These are phyloP conservation scores for Cerastis leucographa DNA, from an alignment of 2,888 invertebrate species.

Conservation along the genomic window DNA sequence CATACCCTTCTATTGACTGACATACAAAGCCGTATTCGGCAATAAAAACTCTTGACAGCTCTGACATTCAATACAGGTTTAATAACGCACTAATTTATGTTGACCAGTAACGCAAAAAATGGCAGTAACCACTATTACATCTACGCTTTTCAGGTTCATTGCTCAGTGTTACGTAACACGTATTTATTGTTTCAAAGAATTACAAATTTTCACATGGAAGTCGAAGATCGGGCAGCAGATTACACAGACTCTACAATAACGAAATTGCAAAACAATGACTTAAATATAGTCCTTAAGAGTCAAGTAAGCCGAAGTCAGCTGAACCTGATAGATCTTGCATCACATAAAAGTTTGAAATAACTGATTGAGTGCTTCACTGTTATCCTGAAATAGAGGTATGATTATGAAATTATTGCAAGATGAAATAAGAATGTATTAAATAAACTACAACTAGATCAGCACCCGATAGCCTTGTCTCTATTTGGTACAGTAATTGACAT, in stretches of 20 bases:
- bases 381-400: slow-evolving; percentile 20
- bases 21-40: not conserved
- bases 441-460: slow-evolving; percentile 8
- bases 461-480: slow-evolving; percentile 49
- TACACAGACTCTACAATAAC: slow-evolving; percentile 34
- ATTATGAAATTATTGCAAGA: slow-evolving; percentile 23
- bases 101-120: slow-evolving; percentile 8
- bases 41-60: slow-evolving; percentile 17
- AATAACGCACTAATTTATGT: slow-evolving; percentile 21
- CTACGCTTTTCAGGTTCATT: slow-evolving; percentile 23
- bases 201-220: slow-evolving; percentile 46
- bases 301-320: not conserved
- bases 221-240: slow-evolving; percentile 42
- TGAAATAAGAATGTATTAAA: slow-evolving; percentile 37
- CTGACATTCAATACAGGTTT: slow-evolving; percentile 15
- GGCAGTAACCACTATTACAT: not conserved
- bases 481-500: slow-evolving; percentile 39
- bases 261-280: slow-evolving; percentile 49
- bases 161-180: slow-evolving; percentile 13
- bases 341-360: slow-evolving; percentile 22
- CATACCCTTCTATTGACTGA: slow-evolving; percentile 2
- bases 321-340: slow-evolving; percentile 24
- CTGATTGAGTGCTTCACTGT: slow-evolving; percentile 19
- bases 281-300: slow-evolving; percentile 42
- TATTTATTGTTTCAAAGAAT: slow-evolving; percentile 30